Conservation (phyloP, 2,888 invertebrate genomes). For the Latheticus oryzae region DNA sequence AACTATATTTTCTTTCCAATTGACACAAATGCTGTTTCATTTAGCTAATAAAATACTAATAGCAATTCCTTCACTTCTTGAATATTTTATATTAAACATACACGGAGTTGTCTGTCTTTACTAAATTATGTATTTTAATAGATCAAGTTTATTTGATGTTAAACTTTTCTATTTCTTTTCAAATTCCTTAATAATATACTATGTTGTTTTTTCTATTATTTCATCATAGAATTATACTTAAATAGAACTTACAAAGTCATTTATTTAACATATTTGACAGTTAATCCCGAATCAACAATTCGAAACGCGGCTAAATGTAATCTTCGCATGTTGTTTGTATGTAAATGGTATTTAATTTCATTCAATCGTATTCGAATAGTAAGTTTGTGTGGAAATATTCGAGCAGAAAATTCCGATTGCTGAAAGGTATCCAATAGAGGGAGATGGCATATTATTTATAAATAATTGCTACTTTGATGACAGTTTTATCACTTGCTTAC, state of each 20-base stretch:
- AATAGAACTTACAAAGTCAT: slow-evolving; percentile 35
- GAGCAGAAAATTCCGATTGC: slow-evolving; percentile 36
- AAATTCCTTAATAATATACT: slow-evolving; percentile 13
- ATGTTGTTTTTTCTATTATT: slow-evolving; percentile 12
- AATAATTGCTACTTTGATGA: no score
- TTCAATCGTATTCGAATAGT: slow-evolving; percentile 44
- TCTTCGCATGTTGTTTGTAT: slow-evolving; percentile 45
- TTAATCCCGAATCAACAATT: slow-evolving; percentile 39
- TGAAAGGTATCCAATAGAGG: no score
- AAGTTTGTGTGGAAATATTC: slow-evolving; percentile 39
- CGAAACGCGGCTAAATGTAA: slow-evolving; percentile 41
- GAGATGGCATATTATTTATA: no score
- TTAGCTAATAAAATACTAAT: slow-evolving; percentile 1
- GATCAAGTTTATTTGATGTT: slow-evolving; percentile 16
- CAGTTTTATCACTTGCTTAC: no score
- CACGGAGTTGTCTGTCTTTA: no score
- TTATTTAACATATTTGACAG: slow-evolving; percentile 41
- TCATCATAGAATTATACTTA: slow-evolving; percentile 22
- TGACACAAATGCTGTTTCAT: slow-evolving; percentile 1
- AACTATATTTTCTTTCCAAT: slow-evolving; percentile 5
- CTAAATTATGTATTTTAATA: slow-evolving; percentile 11
- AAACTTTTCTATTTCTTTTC: slow-evolving; percentile 18
- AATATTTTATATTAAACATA: slow-evolving; percentile 19
- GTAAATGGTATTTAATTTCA: slow-evolving; percentile 43
- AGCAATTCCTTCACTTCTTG: not conserved